Conservation (phyloP, 1,140 invertebrate species). For the Calephelis virginiensis region DNA sequence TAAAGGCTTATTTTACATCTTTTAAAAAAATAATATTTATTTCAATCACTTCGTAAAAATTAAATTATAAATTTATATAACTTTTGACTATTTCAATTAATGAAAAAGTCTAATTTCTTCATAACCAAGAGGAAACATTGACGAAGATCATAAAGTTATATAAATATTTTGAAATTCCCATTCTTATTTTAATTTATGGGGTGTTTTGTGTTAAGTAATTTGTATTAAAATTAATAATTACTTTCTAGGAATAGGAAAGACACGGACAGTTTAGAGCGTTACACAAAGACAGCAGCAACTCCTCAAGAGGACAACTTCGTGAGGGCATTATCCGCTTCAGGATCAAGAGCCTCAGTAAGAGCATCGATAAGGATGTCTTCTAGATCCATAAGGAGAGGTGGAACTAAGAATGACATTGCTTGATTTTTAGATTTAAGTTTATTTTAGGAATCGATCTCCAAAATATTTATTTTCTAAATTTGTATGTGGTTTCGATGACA, state of each 20-base stretch:
- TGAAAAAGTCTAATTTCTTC: too few species aligned
- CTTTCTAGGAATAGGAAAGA: slow-evolving; percentile 40
- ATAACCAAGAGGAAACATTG: too few species aligned
- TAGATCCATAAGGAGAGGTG: slow-evolving; percentile 37
- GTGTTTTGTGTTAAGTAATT: too few species aligned
- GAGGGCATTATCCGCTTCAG: slow-evolving; percentile 51
- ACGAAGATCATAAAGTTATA: too few species aligned
- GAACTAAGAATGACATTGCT: neutral
- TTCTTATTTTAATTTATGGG: too few species aligned
- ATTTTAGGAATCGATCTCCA: slow-evolving; percentile 12
- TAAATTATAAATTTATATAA: too few species aligned
- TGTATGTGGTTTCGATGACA: neutral
- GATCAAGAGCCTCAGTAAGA: slow-evolving; percentile 66
- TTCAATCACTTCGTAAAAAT: too few species aligned
- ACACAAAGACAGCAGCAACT: slow-evolving; percentile 42
- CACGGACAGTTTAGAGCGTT: slow-evolving; percentile 1
- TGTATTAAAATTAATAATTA: neutral
- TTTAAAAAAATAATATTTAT: too few species aligned
- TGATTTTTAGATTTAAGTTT: neutral
- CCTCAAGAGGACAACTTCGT: slow-evolving; percentile 46
- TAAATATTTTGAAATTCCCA: too few species aligned
- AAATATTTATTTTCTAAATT: slow-evolving; percentile 14
- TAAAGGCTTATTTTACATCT: too few species aligned
- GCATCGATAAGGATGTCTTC: slow-evolving; percentile 61
- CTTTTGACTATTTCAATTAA: too few species aligned